Evolutionary conservation across 2,113 vertebrate genomes (phyloP).

Genomic region (Scophthalmus maximus): DNA sequence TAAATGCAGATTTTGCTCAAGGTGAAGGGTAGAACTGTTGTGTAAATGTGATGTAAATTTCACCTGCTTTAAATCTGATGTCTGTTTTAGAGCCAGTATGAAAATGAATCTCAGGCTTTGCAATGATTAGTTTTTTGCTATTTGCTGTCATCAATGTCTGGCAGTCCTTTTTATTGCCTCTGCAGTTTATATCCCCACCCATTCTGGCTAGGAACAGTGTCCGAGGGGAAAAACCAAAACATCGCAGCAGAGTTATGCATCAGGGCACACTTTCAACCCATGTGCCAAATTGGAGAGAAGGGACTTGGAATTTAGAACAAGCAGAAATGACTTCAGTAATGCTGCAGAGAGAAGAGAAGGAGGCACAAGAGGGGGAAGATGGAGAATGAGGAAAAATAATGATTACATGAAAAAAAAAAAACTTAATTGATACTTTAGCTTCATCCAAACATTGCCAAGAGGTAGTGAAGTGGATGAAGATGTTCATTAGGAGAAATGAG

Average conservation of each 20-base stretch:
- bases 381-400: slow-evolving; percentile 27
- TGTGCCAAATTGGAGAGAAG: slow-evolving; percentile 59
- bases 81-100: neutral
- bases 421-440: slow-evolving; percentile 37
- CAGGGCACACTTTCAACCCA: slow-evolving; percentile 51
- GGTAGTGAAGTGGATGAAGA: slow-evolving; percentile 30
- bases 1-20: slow-evolving; percentile 26
- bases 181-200: slow-evolving; percentile 16
- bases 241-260: slow-evolving; percentile 47
- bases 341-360: slow-evolving; percentile 2
- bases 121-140: slow-evolving; percentile 12
- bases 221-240: slow-evolving; percentile 43
- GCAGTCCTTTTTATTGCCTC: slow-evolving; percentile 4
- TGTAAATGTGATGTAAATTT: neutral
- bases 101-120: neutral
- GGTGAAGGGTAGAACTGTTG: slow-evolving; percentile 26
- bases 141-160: slow-evolving; percentile 39
- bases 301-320: slow-evolving; percentile 43
- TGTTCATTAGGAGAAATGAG: slow-evolving; percentile 31
- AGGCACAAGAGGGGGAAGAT: neutral
- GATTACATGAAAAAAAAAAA: slow-evolving; percentile 25
- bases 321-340: slow-evolving; percentile 33
- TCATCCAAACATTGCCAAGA: slow-evolving; percentile 34
- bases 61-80: slow-evolving; percentile 13
- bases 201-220: slow-evolving; percentile 30